Evolutionary conservation across 2,797 vertebrate genomes (phyloP).

Genomic region (Taeniopygia guttata): DNA sequence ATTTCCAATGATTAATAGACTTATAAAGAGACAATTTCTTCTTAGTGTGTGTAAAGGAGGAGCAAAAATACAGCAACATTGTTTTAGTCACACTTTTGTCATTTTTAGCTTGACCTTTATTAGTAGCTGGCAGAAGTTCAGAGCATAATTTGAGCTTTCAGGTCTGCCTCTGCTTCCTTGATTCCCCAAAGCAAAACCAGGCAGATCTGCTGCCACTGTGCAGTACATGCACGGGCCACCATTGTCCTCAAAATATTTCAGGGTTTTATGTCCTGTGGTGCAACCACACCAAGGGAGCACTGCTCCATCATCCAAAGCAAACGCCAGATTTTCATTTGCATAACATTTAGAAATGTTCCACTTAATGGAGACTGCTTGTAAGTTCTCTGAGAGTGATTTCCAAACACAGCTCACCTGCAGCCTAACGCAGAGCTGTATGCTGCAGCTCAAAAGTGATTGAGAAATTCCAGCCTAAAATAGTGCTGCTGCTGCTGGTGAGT

Average conservation of each 20-base stretch:
- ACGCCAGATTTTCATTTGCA: not conserved
- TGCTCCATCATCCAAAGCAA: not conserved
- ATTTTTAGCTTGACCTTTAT: not conserved
- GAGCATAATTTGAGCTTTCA: not conserved
- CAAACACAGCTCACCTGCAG: not conserved
- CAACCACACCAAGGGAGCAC: not conserved
- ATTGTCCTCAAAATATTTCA: not conserved
- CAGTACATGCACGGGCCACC: rapidly evolving
- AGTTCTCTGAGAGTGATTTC: not conserved
- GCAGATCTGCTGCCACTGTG: not conserved
- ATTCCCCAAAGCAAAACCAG: not conserved
- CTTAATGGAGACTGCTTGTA: not conserved
- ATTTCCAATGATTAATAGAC: not conserved
- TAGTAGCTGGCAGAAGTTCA: not conserved
- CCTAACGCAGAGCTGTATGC: not conserved
- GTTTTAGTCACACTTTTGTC: not conserved
- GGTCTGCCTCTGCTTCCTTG: not conserved
- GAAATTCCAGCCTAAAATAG: not conserved
- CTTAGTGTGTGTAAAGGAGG: not conserved
- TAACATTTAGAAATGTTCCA: not conserved
- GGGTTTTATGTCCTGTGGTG: not conserved
- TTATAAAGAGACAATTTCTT: not conserved
- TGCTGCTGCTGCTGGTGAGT: not conserved
- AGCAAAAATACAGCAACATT: not conserved
- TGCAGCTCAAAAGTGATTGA: not conserved